These are phyloP conservation scores for Cryptotermes secundus DNA, from an alignment of 1,140 invertebrate genomes.

Conservation along the genomic window DNA sequence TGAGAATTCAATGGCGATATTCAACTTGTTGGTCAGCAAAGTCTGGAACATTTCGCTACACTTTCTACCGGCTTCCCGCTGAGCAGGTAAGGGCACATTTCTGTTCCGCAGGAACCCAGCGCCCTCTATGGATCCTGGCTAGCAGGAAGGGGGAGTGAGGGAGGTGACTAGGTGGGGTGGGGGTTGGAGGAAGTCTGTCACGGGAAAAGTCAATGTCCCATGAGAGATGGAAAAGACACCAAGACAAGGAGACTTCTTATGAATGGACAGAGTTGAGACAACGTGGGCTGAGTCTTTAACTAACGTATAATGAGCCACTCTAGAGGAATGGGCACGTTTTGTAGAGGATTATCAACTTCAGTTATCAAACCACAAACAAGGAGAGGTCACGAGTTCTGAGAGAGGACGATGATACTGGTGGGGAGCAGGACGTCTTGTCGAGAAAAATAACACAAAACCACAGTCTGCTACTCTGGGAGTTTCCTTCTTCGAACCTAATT, in stretches of 20 bases:
- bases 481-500: too few relatives aligned
- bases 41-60: too few relatives aligned
- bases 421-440: neutral
- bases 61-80: too few relatives aligned
- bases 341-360: neutral
- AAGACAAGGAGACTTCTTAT: slow-evolving; percentile 13
- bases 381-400: neutral
- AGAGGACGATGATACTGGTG: neutral
- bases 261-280: neutral
- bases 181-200: neutral
- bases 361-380: slow-evolving; percentile 16
- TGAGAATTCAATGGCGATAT: too few relatives aligned
- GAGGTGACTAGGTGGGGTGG: neutral
- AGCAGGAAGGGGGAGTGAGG: neutral
- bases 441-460: neutral
- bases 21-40: too few relatives aligned
- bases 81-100: neutral
- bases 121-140: neutral
- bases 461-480: neutral
- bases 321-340: neutral
- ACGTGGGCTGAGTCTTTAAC: neutral
- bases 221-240: neutral
- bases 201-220: neutral
- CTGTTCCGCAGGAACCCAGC: neutral
- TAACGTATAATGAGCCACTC: neutral